Conservation (phyloP, 2,797 vertebrate genomes). For the Morelia viridis region DNA sequence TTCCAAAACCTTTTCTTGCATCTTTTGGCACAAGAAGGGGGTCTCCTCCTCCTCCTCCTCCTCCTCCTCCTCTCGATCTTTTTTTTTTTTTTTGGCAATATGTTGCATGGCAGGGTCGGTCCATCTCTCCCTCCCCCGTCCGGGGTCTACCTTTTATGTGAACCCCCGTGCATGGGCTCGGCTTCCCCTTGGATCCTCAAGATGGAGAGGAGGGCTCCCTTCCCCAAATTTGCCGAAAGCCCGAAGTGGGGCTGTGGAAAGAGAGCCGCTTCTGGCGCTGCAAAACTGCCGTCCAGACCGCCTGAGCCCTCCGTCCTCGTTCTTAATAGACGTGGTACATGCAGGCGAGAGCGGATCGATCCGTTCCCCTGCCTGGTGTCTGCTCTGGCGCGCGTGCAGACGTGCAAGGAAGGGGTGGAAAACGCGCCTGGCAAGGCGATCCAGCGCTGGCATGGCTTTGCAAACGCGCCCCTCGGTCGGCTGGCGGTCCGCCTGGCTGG, state of each 20-base stretch:
- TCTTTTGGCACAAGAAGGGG: neutral
- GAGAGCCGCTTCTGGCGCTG: neutral
- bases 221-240: neutral
- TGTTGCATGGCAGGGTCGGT: neutral
- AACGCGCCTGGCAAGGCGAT: neutral
- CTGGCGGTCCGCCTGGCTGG: neutral
- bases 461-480: neutral
- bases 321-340: no score
- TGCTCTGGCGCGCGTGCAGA: neutral
- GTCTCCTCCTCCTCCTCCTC: neutral
- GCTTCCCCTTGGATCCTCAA: neutral
- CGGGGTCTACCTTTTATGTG: neutral
- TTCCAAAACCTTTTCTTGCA: neutral
- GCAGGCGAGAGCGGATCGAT: no score
- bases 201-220: neutral
- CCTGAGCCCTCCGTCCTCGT: neutral
- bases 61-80: neutral
- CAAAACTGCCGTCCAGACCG: neutral
- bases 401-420: neutral
- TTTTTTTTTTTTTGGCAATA: neutral
- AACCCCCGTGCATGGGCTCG: neutral
- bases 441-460: neutral
- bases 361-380: neutral
- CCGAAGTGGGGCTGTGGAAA: no score
- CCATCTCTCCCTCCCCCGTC: neutral